Evolutionary conservation across 53 echinoderm and acorn worm species (phyloP).

Genomic region (Zoroaster sp.): DNA sequence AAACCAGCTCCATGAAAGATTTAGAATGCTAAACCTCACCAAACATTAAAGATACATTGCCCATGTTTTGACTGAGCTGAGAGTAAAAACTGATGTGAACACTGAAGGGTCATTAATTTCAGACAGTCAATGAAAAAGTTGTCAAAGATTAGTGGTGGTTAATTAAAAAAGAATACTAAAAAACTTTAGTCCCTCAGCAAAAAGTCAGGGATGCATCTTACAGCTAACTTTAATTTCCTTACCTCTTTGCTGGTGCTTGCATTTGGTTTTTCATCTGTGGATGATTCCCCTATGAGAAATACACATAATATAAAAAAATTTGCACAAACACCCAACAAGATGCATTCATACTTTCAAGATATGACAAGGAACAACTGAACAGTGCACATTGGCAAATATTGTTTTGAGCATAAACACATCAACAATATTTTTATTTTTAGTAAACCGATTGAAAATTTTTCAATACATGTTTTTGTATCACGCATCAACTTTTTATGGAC

Average conservation of each 20-base stretch:
- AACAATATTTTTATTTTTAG: background rate
- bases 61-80: background rate
- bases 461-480: too few species aligned
- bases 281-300: background rate
- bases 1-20: background rate
- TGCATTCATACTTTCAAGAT: background rate
- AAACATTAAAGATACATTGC: background rate
- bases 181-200: background rate
- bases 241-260: background rate
- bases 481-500: background rate
- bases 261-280: background rate
- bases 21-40: background rate
- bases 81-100: background rate
- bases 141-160: too few species aligned
- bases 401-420: background rate
- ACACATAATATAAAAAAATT: background rate
- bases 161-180: too few species aligned
- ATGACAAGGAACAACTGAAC: background rate
- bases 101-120: background rate
- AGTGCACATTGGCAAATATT: background rate
- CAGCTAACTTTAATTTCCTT: background rate
- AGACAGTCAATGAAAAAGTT: background rate
- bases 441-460: background rate
- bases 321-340: background rate
- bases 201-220: background rate